Evolutionary conservation across 1,140 invertebrate species (phyloP), one percentile per base, ranked within the genome.

Genomic region (Colletes gigas): DNA sequence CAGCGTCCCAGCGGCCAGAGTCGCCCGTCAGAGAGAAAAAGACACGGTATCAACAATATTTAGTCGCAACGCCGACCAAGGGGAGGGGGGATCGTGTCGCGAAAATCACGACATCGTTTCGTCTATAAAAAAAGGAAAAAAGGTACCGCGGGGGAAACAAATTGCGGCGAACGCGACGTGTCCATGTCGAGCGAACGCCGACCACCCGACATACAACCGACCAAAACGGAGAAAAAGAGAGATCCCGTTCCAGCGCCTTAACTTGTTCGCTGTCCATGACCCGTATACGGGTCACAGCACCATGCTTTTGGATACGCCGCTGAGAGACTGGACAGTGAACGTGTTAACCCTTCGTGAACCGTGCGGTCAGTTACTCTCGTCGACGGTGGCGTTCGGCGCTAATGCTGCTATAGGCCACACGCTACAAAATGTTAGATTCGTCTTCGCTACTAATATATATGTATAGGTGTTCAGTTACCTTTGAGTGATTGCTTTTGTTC

Each of bases 1-100:
- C 80, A 84, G 47, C 84, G 83, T 57, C n/a, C n/a, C 52, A 14
- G 17, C 52, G 54, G 67, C 30, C 63, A 57, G 63, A 67, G 30
- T 44, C 0, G 8, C 7, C 3, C 4, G 44, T 17, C 55, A n/a
- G 21, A 10, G 60, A 6, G 70, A 78, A 73, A 82, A 59, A 59
- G 78, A 75, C 30, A 41, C n/a, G 78, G 50, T 69, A 70, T 85
- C 84, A 81, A 84, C 84, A 85, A 85, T 85, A 85, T 85, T 85
- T 85, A 85, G 84, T 82, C 84, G 55, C 62, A 77, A 59, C 73
- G 73, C 19, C 19, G 71, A 44, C 44, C 1, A 9, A 44, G 44
- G 44, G 44, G 44, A 44, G 44, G 77, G 59, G 83, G 44, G 75
- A 82, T 85, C 84, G 83, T 59, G 71, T 85, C 78, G 69, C 71